Conservation (phyloP, 2,113 vertebrate species). For the Balaenoptera acutorostrata region DNA sequence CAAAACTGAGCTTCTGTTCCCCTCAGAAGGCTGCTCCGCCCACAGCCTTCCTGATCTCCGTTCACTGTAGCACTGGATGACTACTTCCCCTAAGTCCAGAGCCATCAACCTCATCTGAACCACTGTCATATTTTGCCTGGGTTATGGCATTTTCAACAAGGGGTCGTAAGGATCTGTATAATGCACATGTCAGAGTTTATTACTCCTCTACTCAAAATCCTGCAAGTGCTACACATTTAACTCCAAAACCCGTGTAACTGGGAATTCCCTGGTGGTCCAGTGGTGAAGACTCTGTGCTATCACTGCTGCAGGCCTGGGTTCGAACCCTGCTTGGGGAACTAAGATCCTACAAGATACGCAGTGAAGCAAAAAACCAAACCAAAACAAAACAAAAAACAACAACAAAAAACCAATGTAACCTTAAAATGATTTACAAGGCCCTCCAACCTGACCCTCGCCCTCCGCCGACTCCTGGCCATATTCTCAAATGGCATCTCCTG, state of each 20-base stretch:
- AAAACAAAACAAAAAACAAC: no score
- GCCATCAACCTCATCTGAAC: neutral
- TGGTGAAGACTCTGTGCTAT: accelerated
- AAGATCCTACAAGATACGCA: neutral
- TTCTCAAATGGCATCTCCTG: neutral
- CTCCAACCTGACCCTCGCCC: neutral
- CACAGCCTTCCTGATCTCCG: no score
- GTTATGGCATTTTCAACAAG: neutral
- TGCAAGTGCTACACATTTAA: neutral
- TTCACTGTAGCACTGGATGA: accelerated
- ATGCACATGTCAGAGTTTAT: neutral
- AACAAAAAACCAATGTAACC: no score
- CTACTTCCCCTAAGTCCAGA: neutral
- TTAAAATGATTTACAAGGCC: neutral
- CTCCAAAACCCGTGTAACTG: neutral
- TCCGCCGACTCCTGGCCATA: no score
- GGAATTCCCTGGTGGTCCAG: neutral
- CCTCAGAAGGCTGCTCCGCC: accelerated
- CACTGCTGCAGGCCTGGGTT: neutral
- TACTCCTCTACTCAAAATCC: neutral
- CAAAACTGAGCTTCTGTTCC: neutral
- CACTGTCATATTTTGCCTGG: neutral
- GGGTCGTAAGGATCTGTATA: no score
- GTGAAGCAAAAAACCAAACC: neutral
- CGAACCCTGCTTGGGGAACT: neutral